A percentile compares a stretch with the other conserved stretches of the same genome.
Evolutionary conservation across 1,140 invertebrate species (phyloP).

Genomic region (Campoletis sonorensis): DNA sequence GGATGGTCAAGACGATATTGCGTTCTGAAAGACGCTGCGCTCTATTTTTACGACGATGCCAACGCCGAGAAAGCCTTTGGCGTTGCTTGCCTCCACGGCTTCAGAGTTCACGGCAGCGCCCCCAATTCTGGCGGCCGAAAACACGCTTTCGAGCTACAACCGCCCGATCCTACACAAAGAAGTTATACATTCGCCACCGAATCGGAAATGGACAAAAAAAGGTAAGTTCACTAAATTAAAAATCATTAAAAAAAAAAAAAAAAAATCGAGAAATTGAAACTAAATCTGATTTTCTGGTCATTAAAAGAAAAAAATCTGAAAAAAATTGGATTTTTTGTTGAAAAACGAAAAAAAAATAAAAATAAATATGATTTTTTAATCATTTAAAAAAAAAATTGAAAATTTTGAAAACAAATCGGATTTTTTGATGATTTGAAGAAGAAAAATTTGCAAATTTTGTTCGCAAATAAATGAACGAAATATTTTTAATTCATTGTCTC

Average conservation of each 20-base stretch:
- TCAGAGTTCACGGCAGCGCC: slow-evolving; percentile 89
- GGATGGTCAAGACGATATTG: slow-evolving; percentile 94
- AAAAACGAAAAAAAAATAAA: no score
- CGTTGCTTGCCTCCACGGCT: slow-evolving; percentile 95
- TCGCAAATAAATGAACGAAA: no score
- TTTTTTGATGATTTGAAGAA: background rate
- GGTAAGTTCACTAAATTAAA: slow-evolving; percentile 77
- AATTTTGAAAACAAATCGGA: no score
- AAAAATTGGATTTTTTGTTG: no score
- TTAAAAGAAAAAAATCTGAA: no score
- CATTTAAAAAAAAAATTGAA: no score
- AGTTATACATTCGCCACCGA: slow-evolving; percentile 96
- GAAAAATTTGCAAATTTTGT: no score
- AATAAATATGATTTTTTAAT: no score
- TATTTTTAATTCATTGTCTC: no score
- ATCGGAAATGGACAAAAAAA: slow-evolving; percentile 95
- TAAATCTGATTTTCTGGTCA: no score
- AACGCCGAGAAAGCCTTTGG: slow-evolving; percentile 92
- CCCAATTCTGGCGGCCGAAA: slow-evolving; percentile 86
- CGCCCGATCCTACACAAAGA: slow-evolving; percentile 89
- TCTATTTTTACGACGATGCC: slow-evolving; percentile 95
- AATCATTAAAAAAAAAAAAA: background rate
- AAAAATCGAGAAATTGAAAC: no score
- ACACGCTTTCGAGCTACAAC: slow-evolving; percentile 93
- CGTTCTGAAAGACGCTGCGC: slow-evolving; percentile 95